Evolutionary conservation across 2,797 vertebrate species (phyloP).

Genomic region (Alca torda): DNA sequence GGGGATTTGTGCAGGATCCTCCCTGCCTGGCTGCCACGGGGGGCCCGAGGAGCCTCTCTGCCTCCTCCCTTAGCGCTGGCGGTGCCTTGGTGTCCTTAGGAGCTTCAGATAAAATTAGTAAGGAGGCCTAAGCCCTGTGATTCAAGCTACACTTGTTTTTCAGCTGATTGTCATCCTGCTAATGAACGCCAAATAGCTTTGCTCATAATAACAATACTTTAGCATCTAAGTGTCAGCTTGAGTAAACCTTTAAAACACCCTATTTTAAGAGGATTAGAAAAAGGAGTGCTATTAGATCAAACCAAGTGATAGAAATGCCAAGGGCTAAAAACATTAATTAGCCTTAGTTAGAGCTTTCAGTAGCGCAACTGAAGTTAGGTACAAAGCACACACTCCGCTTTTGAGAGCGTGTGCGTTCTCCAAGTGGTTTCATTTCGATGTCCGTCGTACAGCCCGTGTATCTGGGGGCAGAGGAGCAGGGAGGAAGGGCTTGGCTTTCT

Average conservation of each 20-base stretch:
- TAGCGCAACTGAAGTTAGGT: background rate
- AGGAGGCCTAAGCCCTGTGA: background rate
- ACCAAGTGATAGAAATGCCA: background rate
- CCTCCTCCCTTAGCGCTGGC: background rate
- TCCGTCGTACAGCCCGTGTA: background rate
- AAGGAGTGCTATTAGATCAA: background rate
- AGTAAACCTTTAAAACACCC: background rate
- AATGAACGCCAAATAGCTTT: background rate
- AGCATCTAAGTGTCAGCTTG: background rate
- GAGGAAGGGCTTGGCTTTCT: background rate
- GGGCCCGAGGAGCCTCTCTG: background rate
- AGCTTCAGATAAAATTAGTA: background rate
- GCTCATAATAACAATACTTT: background rate
- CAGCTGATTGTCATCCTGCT: background rate
- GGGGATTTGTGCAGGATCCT: background rate
- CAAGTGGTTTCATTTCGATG: background rate
- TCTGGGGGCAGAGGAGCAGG: background rate
- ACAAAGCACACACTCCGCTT: background rate
- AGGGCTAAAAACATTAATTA: background rate
- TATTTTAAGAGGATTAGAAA: background rate
- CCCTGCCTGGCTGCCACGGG: background rate
- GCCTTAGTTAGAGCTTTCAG: background rate
- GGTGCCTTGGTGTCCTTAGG: background rate
- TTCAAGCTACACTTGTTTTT: background rate
- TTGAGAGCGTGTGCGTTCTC: rapidly evolving